Conservation (phyloP, 2,888 invertebrate species). For the Dexiosoma caninum region DNA sequence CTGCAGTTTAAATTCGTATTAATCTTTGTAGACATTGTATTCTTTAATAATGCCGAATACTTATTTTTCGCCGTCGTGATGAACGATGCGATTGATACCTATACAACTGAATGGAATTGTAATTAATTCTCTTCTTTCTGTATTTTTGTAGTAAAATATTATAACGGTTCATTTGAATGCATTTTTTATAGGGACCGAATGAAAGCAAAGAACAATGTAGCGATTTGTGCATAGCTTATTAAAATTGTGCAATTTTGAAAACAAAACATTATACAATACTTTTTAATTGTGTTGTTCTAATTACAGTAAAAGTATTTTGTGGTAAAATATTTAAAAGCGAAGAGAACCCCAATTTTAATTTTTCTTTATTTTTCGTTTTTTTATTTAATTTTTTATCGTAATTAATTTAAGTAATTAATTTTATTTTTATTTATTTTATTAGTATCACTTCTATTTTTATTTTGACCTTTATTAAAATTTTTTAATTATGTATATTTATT, state of each 20-base stretch:
- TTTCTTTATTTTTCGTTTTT: too few species aligned
- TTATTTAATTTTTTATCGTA: too few species aligned
- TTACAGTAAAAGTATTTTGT: too few species aligned
- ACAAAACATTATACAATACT: too few species aligned
- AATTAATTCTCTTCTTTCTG: neutral
- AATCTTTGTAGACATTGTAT: slow-evolving; percentile 61
- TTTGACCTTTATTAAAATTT: too few species aligned
- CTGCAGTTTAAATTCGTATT: slow-evolving; percentile 73
- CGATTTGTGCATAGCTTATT: neutral
- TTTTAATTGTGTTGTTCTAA: too few species aligned
- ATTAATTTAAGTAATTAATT: too few species aligned
- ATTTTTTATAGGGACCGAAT: neutral
- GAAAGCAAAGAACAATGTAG: neutral
- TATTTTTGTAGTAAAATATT: slow-evolving; percentile 14
- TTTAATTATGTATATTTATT: too few species aligned
- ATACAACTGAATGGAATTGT: slow-evolving; percentile 49
- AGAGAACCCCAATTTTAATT: too few species aligned
- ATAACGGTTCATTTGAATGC: slow-evolving; percentile 38
- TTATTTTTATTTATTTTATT: too few species aligned
- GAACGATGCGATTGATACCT: slow-evolving; percentile 17
- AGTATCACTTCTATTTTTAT: too few species aligned
- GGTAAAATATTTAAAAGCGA: too few species aligned
- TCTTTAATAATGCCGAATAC: slow-evolving; percentile 15
- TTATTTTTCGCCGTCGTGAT: neutral
- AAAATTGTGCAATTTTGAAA: neutral